phyloP scores from a whole-genome alignment of 2,797 vertebrate genomes.

The Potorous gilbertii region DNA sequence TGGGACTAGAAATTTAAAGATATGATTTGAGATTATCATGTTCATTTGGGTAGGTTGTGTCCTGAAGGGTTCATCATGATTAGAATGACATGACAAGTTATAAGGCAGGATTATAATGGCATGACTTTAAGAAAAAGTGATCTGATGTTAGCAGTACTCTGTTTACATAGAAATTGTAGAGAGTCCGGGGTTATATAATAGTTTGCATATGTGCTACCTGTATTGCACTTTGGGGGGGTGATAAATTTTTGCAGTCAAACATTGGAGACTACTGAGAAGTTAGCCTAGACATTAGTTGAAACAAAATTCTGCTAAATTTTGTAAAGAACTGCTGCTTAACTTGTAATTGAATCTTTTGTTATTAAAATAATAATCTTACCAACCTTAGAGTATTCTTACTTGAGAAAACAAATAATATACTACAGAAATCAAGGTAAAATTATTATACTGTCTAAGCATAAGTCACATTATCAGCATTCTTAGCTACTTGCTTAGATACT shows the following conservation, averaged over 20 bases:
- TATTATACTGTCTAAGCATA: slow-evolving; percentile 49
- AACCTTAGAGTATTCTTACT: slow-evolving; percentile 16
- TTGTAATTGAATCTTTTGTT: slow-evolving; percentile 42
- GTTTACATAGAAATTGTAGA: slow-evolving; percentile 40
- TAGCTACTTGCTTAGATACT: slow-evolving; percentile 48
- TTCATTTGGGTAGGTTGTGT: slow-evolving; percentile 49
- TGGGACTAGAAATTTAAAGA: slow-evolving; percentile 39
- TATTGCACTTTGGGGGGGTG: background rate
- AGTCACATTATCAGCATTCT: slow-evolving; percentile 39
- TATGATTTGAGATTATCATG: slow-evolving; percentile 37
- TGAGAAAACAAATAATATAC: slow-evolving; percentile 37
- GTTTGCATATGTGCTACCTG: slow-evolving; percentile 28
- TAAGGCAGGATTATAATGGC: slow-evolving; percentile 16
- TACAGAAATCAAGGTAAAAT: slow-evolving; percentile 31
- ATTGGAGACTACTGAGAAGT: slow-evolving; percentile 34
- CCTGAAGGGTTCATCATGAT: slow-evolving; percentile 12
- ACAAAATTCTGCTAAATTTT: slow-evolving; percentile 9
- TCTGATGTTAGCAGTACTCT: slow-evolving; percentile 48
- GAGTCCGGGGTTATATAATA: slow-evolving; percentile 40
- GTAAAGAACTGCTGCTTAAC: slow-evolving; percentile 3
- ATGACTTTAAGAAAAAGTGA: slow-evolving; percentile 47
- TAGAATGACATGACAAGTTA: slow-evolving; percentile 51
- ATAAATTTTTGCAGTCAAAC: slow-evolving; percentile 40
- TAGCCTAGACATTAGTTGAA: slow-evolving; percentile 46
- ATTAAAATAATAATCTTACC: slow-evolving; percentile 44